Evolutionary conservation across 2,888 invertebrate species (phyloP), one percentile per base, ranked within the genome.

Genomic region (Nemotelus pantherinus): DNA sequence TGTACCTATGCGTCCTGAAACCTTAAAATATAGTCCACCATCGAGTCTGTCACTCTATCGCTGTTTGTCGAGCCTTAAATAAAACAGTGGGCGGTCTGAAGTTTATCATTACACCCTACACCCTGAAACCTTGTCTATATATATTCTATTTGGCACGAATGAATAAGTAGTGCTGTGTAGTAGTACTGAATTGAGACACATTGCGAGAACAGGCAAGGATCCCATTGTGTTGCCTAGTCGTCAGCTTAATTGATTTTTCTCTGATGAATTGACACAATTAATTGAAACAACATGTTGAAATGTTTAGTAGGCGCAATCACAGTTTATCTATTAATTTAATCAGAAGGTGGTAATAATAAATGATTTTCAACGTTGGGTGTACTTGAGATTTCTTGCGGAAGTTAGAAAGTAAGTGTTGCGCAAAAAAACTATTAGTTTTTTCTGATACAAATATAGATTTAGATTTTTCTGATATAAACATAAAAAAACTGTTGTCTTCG

Each of bases 181-280:
- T 25, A 25, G 25, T 25, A 25, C 25, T 25, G 25, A 25, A 25
- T 25, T 25, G 25, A 25, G 25, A 25, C 25, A 25, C 25, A 1
- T 25, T 25, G 25, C 25, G 25, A 25, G 25, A 25, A 25, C 25
- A 25, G 25, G 25, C 0, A 41, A 10, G 43, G 71, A 60, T 4
- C 63, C 50, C 41, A 60, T 74, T 47, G 63, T 48, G 45, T 63
- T 48, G 43, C 25, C 10, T 58, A 45, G 74, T 25, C 50, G 57
- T 47, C 74, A 60, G 41, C 63, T 74, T 74, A 74, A 74, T 74
- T 74, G 74, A 74, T 74, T 74, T 74, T 74, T 47, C 48, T 63
- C 74, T 63, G 74, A 74, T 60, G 63, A 63, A 63, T 74, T 74
- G 63, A 74, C 63, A 63, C 74, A 74, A 74, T 74, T 74, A 63